A percentile compares a stretch with the other conserved stretches of the same genome.
phyloP scores from a whole-genome alignment of 1,140 invertebrate species.

The Achatina immaculata region DNA sequence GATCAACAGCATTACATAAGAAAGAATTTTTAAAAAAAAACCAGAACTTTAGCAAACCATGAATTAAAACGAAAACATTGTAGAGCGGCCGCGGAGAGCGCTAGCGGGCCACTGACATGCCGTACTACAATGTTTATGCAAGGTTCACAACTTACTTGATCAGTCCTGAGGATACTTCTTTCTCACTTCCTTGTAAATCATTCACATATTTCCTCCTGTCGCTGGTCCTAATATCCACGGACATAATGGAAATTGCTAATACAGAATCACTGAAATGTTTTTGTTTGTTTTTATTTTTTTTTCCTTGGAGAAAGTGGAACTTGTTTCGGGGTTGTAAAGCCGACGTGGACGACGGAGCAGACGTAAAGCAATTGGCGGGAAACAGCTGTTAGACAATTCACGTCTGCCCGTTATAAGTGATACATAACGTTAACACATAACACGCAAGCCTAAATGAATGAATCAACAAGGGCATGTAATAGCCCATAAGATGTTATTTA shows the following conservation, averaged over 20 bases:
- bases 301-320: neutral
- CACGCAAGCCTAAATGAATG: no score
- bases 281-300: neutral
- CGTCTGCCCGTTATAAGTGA: slow-evolving; percentile 37
- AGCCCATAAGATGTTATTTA: no score
- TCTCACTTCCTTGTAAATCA: slow-evolving; percentile 51
- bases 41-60: no score
- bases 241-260: slow-evolving; percentile 50
- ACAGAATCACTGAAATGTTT: no score
- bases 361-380: slow-evolving; percentile 65
- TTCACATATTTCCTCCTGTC: slow-evolving; percentile 50
- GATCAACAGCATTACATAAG: no score
- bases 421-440: no score
- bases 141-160: slow-evolving; percentile 57
- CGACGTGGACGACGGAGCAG: slow-evolving; percentile 48
- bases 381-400: slow-evolving; percentile 67
- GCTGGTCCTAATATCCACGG: slow-evolving; percentile 50
- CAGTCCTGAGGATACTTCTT: slow-evolving; percentile 55
- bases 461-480: no score
- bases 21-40: no score
- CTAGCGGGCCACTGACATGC: slow-evolving; percentile 40
- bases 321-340: slow-evolving; percentile 39
- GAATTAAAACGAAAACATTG: no score
- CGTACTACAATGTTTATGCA: slow-evolving; percentile 63
- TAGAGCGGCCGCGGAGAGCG: no score